These are phyloP conservation scores for Lordiphosa collinella DNA, from an alignment of 1,140 invertebrate genomes.

Conservation along the genomic window DNA sequence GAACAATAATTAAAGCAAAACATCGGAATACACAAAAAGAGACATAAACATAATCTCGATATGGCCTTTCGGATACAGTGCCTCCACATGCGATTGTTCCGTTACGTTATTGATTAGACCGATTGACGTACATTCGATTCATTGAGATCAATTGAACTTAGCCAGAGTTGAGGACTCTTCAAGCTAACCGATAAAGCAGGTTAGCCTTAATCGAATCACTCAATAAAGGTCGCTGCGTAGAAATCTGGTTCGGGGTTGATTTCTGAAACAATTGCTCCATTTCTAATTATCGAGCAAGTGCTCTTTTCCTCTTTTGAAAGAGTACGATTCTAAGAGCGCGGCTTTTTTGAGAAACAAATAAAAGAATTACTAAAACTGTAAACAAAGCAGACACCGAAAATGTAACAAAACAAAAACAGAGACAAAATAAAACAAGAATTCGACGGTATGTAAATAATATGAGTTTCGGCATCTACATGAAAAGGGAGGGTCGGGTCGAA, in stretches of 20 bases:
- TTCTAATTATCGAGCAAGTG: no score
- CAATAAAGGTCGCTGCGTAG: conserved; percentile 39
- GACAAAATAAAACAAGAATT: conserved; percentile 24
- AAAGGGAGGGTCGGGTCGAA: conserved; percentile 15
- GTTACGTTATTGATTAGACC: conserved; percentile 1
- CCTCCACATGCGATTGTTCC: conserved; percentile 9
- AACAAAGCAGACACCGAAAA: conserved; percentile 16
- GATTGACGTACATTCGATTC: conserved; percentile 51
- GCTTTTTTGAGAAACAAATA: conserved; percentile 15
- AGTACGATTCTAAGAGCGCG: no score
- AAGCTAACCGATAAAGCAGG: conserved; percentile 48
- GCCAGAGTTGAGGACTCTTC: conserved; percentile 47
- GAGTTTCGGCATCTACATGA: conserved; percentile 16
- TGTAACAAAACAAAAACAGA: conserved; percentile 48
- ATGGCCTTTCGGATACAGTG: conserved; percentile 16
- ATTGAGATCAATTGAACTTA: conserved; percentile 50
- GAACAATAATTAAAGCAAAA: conserved; percentile 33
- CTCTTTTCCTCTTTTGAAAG: background rate
- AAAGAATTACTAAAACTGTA: conserved; percentile 32
- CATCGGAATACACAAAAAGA: conserved; percentile 19
- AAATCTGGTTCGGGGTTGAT: conserved; percentile 49
- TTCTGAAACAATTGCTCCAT: background rate
- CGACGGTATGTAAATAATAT: conserved; percentile 48
- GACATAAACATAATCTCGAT: conserved; percentile 21
- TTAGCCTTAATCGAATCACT: conserved; percentile 54